phyloP scores from a whole-genome alignment of 2,888 invertebrate genomes.

The Stomorhina lunata region DNA sequence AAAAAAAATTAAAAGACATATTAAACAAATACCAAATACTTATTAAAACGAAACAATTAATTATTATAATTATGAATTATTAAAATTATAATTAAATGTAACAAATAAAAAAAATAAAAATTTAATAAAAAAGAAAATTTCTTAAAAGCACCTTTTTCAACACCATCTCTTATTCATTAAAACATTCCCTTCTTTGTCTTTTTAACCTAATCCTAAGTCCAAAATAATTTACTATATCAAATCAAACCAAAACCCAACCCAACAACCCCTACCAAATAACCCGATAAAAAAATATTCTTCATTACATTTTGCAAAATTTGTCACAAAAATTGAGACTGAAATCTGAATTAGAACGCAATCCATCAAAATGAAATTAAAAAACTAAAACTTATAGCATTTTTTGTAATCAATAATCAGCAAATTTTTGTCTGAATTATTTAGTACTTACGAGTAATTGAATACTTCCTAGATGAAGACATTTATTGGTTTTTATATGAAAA shows the following conservation, averaged over 20 bases:
- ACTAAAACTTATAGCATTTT: neutral
- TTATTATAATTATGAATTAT: constrained; percentile 18
- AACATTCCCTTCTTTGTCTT: neutral
- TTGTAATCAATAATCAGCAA: constrained; percentile 12
- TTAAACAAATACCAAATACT: neutral
- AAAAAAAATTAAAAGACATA: constrained; percentile 8
- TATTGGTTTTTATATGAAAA: constrained; percentile 50
- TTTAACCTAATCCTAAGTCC: too few relatives aligned
- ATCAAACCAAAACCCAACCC: neutral
- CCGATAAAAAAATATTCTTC: neutral
- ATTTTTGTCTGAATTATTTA: constrained; percentile 20
- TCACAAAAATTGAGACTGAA: constrained; percentile 64
- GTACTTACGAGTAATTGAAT: constrained; percentile 8
- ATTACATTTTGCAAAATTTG: constrained; percentile 58
- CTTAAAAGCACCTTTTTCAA: neutral
- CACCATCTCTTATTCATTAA: neutral
- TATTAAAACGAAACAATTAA: neutral
- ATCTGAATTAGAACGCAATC: constrained; percentile 49
- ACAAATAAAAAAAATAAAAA: neutral
- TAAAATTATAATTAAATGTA: constrained; percentile 22
- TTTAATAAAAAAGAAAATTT: neutral
- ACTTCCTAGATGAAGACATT: constrained; percentile 55
- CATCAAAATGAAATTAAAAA: constrained; percentile 29
- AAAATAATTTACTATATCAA: neutral
- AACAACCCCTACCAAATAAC: neutral